phyloP scores from a whole-genome alignment of 2,888 invertebrate species.

The Campoplex nolae region DNA sequence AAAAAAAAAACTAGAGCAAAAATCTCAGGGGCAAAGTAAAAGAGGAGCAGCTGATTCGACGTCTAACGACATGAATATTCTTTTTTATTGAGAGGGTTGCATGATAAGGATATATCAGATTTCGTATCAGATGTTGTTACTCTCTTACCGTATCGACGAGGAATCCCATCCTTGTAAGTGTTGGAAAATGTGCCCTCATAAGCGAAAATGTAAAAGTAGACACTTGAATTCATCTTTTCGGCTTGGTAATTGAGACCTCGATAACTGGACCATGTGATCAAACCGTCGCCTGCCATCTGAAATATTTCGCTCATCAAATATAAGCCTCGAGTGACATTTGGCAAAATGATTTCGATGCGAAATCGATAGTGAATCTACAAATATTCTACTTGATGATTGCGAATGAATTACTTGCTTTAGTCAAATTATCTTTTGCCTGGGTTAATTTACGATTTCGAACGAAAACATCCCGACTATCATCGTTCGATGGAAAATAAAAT shows the following conservation, averaged over 20 bases:
- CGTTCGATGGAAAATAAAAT: slow-evolving; percentile 66
- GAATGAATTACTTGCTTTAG: background rate
- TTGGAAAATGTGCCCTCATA: slow-evolving; percentile 77
- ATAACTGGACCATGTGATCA: slow-evolving; percentile 72
- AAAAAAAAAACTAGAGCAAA: background rate
- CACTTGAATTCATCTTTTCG: slow-evolving; percentile 73
- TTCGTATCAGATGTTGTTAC: background rate
- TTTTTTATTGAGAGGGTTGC: too few species aligned
- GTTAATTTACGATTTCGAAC: slow-evolving; percentile 44
- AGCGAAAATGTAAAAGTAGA: slow-evolving; percentile 76
- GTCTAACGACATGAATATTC: too few species aligned
- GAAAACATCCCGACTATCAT: background rate
- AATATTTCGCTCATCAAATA: slow-evolving; percentile 26
- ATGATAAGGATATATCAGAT: too few species aligned
- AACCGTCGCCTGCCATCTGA: slow-evolving; percentile 73
- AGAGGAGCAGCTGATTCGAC: background rate
- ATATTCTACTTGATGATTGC: background rate
- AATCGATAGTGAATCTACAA: background rate
- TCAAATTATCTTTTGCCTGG: slow-evolving; percentile 43
- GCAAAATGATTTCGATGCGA: background rate
- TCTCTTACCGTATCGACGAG: slow-evolving; percentile 73
- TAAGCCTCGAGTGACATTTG: too few species aligned
- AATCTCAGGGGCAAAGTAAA: background rate
- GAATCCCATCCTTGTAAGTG: slow-evolving; percentile 60
- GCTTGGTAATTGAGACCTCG: slow-evolving; percentile 67